A percentile compares a stretch with the other conserved stretches of the same genome.
phyloP scores from a whole-genome alignment of 2,797 vertebrate species.

The Gymnoscopelus microlampas region DNA sequence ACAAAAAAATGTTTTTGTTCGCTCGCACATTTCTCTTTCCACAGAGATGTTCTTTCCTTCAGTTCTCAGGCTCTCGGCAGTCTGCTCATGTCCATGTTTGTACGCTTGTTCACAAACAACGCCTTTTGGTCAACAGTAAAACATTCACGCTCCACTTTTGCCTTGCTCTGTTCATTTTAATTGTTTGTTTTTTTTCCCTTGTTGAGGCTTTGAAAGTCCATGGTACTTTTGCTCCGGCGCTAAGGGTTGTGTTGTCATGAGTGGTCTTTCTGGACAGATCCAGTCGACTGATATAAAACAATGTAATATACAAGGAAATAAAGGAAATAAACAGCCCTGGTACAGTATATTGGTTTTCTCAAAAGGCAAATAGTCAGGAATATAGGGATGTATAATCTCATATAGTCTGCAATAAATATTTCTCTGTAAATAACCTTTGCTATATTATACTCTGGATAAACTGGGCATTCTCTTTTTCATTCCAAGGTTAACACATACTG shows the following conservation, averaged over 20 bases:
- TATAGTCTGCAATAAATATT: slow-evolving; percentile 41
- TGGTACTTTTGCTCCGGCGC: slow-evolving; percentile 43
- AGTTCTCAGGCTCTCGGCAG: slow-evolving; percentile 26
- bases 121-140: slow-evolving; percentile 68
- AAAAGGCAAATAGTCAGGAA: slow-evolving; percentile 41
- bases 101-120: slow-evolving; percentile 50
- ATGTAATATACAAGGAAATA: slow-evolving; percentile 5
- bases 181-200: slow-evolving; percentile 49
- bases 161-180: slow-evolving; percentile 55
- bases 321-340: slow-evolving; percentile 10
- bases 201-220: slow-evolving; percentile 65
- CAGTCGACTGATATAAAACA: slow-evolving; percentile 50
- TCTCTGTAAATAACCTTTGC: slow-evolving; percentile 51
- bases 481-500: slow-evolving; percentile 28
- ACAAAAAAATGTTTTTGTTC: slow-evolving; percentile 87
- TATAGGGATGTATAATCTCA: slow-evolving; percentile 19
- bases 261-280: slow-evolving; percentile 44
- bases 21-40: slow-evolving; percentile 71
- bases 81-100: slow-evolving; percentile 56
- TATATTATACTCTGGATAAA: slow-evolving; percentile 43
- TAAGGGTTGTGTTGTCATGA: slow-evolving; percentile 27
- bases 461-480: slow-evolving; percentile 48
- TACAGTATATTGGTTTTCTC: slow-evolving; percentile 31
- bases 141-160: slow-evolving; percentile 45
- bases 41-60: slow-evolving; percentile 54